Percentiles rank a stretch among this genome's conserved stretches.
Conservation (phyloP, 2,888 invertebrate species). For the Drosophila engyochracea region DNA sequence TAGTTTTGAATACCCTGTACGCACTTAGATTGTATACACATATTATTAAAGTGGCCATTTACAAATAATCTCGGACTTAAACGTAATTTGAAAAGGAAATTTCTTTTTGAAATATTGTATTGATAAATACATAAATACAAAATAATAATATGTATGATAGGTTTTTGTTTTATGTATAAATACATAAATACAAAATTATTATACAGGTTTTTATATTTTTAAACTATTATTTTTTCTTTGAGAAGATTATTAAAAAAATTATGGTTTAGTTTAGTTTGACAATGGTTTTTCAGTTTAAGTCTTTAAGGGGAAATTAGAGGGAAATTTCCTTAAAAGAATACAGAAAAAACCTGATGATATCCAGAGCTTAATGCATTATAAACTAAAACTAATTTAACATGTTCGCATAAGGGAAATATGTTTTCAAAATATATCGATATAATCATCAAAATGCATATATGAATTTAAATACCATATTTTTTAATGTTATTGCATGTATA, state of each 20-base stretch:
- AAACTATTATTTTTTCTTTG: background rate
- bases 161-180: background rate
- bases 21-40: background rate
- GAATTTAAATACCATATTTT: background rate
- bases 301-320: background rate
- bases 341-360: background rate
- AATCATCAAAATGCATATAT: background rate
- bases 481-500: background rate
- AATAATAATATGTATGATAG: background rate
- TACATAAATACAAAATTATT: background rate
- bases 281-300: background rate
- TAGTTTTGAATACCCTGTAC: conserved; percentile 6
- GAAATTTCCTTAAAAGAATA: background rate
- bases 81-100: background rate
- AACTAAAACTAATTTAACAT: background rate
- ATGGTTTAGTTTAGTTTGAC: background rate
- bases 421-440: background rate
- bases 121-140: background rate
- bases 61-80: background rate
- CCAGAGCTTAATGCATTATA: background rate
- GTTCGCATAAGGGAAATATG: background rate
- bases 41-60: background rate
- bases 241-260: background rate
- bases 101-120: background rate
- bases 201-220: too few relatives aligned